These are phyloP conservation scores for Diadema setosum DNA, from an alignment of 35 echinoderm and acorn worm genomes.

Conservation along the genomic window DNA sequence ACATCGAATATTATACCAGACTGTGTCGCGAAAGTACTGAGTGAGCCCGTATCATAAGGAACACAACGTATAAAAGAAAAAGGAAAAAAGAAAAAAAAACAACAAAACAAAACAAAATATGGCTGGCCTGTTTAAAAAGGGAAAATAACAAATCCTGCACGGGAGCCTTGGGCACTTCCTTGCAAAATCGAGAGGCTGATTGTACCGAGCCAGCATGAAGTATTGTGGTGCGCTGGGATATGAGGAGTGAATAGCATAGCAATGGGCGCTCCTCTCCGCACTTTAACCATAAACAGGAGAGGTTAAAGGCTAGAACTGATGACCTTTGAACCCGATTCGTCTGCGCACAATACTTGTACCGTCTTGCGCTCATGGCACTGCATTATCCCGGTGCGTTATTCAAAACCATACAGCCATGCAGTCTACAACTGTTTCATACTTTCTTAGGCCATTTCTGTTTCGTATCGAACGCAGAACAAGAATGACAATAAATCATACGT, in stretches of 20 bases:
- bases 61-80: too few relatives aligned
- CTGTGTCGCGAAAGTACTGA: too few relatives aligned
- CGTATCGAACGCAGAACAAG: not conserved
- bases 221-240: not conserved
- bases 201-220: not conserved
- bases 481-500: not conserved
- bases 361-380: not conserved
- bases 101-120: too few relatives aligned
- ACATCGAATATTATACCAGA: too few relatives aligned
- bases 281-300: not conserved
- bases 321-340: not conserved
- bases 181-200: not conserved
- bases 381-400: not conserved
- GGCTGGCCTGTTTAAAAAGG: too few relatives aligned
- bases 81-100: too few relatives aligned
- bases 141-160: not conserved
- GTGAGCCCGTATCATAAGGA: too few relatives aligned
- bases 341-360: not conserved
- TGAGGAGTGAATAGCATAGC: not conserved
- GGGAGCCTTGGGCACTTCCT: conserved; percentile 12
- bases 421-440: too few relatives aligned
- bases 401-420: not conserved
- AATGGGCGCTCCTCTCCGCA: too few relatives aligned
- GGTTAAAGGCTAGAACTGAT: not conserved
- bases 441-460: too few relatives aligned